These are phyloP conservation scores for Leptinotarsa juncta DNA, from an alignment of 2,888 invertebrate species.

Conservation along the genomic window DNA sequence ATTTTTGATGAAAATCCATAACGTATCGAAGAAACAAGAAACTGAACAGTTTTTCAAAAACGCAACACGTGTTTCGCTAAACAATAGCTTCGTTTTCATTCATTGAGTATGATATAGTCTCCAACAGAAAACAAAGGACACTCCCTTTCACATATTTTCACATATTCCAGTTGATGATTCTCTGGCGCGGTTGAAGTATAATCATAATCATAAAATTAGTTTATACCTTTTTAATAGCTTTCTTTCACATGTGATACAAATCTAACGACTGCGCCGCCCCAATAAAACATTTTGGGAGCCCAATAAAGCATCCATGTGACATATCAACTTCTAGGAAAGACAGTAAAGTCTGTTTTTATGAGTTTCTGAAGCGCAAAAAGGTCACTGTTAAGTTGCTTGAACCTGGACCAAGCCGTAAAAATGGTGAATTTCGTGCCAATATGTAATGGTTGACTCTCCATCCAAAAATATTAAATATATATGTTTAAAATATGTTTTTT, in stretches of 20 bases:
- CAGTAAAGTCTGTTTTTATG: slow-evolving; percentile 18
- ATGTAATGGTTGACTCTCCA: no score
- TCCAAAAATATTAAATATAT: no score
- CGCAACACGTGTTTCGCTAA: no score
- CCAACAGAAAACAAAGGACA: background rate
- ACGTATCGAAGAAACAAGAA: no score
- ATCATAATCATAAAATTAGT: slow-evolving; percentile 39
- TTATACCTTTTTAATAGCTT: slow-evolving; percentile 36
- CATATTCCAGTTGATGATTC: slow-evolving; percentile 38
- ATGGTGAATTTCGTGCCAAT: background rate
- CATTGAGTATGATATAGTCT: no score
- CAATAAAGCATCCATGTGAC: slow-evolving; percentile 17
- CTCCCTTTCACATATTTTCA: slow-evolving; percentile 27
- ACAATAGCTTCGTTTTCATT: no score
- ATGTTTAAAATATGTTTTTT: no score
- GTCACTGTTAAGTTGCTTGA: background rate
- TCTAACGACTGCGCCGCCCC: slow-evolving; percentile 29
- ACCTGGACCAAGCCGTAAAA: background rate
- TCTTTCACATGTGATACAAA: slow-evolving; percentile 38
- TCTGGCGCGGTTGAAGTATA: slow-evolving; percentile 26
- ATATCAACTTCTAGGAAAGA: slow-evolving; percentile 25
- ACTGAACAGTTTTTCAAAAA: no score
- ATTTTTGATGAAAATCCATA: no score
- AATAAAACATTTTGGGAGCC: slow-evolving; percentile 32
- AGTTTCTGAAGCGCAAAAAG: slow-evolving; percentile 8